phyloP scores from a whole-genome alignment of 2,888 invertebrate species.

The Entomobrya multifasciata region DNA sequence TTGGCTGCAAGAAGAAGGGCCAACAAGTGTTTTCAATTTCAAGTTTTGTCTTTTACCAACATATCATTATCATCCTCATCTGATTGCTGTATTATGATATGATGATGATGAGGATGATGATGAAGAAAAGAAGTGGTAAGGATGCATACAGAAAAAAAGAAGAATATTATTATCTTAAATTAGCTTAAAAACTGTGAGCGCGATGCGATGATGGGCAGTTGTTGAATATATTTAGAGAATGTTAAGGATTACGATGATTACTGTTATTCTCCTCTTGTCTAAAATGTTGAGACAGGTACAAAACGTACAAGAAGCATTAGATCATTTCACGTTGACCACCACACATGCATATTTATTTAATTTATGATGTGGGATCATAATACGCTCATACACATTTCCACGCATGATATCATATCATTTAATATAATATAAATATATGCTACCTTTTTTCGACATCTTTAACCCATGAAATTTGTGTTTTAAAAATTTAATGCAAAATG shows the following conservation, averaged over 20 bases:
- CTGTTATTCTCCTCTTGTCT: neutral
- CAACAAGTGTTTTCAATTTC: conserved; percentile 34
- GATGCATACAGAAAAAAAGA: conserved; percentile 21
- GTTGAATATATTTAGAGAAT: neutral
- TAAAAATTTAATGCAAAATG: neutral
- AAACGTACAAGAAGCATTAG: neutral
- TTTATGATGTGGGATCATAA: conserved; percentile 22
- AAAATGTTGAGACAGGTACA: conserved; percentile 13
- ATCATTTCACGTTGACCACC: neutral
- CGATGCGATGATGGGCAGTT: neutral
- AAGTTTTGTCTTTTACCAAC: conserved; percentile 11
- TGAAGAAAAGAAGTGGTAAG: neutral
- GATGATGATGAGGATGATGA: too few species aligned
- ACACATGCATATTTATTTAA: neutral
- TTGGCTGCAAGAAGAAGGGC: neutral
- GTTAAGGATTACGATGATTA: neutral
- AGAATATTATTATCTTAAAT: conserved; percentile 47
- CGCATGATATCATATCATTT: neutral
- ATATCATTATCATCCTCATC: conserved; percentile 47
- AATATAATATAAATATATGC: neutral
- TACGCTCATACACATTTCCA: neutral
- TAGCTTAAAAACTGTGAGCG: conserved; percentile 30
- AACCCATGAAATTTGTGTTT: neutral
- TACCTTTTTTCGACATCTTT: neutral
- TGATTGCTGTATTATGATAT: neutral